A percentile compares a stretch with the other conserved stretches of the same genome.
Conservation (phyloP, 2,113 vertebrate species). For the Camelus bactrianus region DNA sequence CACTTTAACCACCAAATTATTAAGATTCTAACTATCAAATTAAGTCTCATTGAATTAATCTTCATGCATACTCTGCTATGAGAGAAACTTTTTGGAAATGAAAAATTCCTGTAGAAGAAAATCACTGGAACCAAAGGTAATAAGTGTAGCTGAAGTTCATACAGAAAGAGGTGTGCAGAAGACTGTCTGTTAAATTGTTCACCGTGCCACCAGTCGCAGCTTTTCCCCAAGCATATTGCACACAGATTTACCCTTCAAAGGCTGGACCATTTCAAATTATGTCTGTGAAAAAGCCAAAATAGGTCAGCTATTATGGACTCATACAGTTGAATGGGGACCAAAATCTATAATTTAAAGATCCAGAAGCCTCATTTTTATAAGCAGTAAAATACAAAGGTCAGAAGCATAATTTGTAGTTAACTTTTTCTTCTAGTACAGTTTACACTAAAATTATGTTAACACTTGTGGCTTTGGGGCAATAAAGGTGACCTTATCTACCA, state of each 20-base stretch:
- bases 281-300: slow-evolving; percentile 23
- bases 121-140: not conserved
- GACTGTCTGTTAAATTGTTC: not conserved
- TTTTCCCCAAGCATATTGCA: not conserved
- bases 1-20: not conserved
- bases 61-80: not conserved
- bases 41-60: not conserved
- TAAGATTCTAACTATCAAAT: slow-evolving; percentile 39
- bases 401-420: slow-evolving; percentile 61
- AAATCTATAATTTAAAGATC: slow-evolving; percentile 65
- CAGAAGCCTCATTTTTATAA: slow-evolving; percentile 54
- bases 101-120: not conserved
- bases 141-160: not conserved
- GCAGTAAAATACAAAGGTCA: slow-evolving; percentile 64
- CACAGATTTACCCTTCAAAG: not conserved
- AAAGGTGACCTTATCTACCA: not conserved
- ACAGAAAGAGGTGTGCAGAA: not conserved
- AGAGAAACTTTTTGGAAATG: slow-evolving; percentile 16
- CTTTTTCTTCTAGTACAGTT: not conserved
- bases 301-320: slow-evolving; percentile 71
- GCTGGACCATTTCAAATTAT: not conserved
- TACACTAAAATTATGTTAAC: slow-evolving; percentile 25
- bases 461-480: not conserved
- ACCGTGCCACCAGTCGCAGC: not conserved
- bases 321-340: slow-evolving; percentile 55